Evolutionary conservation across 2,888 invertebrate genomes (phyloP).

Genomic region (Sesia apiformis): DNA sequence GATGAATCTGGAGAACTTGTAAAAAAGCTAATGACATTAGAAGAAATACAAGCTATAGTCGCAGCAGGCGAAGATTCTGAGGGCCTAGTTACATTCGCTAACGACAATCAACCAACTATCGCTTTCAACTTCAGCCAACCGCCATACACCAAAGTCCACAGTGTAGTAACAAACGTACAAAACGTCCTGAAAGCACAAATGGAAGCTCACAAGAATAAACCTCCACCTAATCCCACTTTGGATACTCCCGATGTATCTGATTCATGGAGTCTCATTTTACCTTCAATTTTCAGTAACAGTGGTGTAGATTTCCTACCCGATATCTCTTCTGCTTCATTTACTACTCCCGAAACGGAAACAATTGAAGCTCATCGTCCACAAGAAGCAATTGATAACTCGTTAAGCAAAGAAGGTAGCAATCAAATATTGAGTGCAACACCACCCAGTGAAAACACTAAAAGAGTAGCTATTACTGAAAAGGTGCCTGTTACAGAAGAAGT

Average conservation of each 20-base stretch:
- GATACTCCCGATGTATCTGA: conserved; percentile 84
- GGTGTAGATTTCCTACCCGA: conserved; percentile 76
- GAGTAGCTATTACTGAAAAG: conserved; percentile 17
- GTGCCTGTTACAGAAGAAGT: conserved; percentile 9
- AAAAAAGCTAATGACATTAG: conserved; percentile 87
- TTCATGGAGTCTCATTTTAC: conserved; percentile 87
- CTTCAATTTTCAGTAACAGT: conserved; percentile 84
- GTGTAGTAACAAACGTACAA: conserved; percentile 87
- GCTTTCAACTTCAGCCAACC: conserved; percentile 67
- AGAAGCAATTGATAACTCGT: conserved; percentile 29
- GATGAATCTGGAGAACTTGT: conserved; percentile 88
- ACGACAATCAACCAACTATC: conserved; percentile 60
- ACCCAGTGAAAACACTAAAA: conserved; percentile 16
- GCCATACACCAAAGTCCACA: conserved; percentile 82
- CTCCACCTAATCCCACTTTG: conserved; percentile 60
- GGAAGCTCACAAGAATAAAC: conserved; percentile 75
- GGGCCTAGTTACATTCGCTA: conserved; percentile 64
- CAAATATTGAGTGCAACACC: conserved; percentile 29
- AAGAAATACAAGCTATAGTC: conserved; percentile 89
- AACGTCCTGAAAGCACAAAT: conserved; percentile 87
- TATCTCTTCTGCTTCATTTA: conserved; percentile 48
- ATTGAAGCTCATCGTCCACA: conserved; percentile 33
- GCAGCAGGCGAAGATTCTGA: conserved; percentile 85
- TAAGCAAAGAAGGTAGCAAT: conserved; percentile 43
- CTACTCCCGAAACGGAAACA: conserved; percentile 60